phyloP scores from a whole-genome alignment of 2,797 vertebrate genomes.

The Ataeniobius toweri region DNA sequence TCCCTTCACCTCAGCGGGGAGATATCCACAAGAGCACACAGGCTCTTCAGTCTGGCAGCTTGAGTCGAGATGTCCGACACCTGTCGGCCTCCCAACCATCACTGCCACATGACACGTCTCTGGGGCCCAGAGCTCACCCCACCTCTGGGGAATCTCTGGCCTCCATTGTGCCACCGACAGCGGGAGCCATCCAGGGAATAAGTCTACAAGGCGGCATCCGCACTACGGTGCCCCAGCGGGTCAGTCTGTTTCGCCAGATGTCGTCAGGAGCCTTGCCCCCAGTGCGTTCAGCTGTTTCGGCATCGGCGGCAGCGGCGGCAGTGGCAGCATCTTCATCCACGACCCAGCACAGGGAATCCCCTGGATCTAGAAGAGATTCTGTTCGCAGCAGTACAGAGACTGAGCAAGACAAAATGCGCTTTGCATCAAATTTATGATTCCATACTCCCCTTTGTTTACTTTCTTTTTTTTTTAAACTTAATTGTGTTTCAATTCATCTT shows the following conservation, averaged over 20 bases:
- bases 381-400: slow-evolving; percentile 93
- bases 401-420: slow-evolving; percentile 96
- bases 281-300: slow-evolving; percentile 77
- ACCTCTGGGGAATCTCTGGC: slow-evolving; percentile 92
- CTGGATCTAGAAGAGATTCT: slow-evolving; percentile 86
- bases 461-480: slow-evolving; percentile 66
- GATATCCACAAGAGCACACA: slow-evolving; percentile 93
- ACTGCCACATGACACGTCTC: slow-evolving; percentile 91
- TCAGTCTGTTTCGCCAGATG: slow-evolving; percentile 96
- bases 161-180: slow-evolving; percentile 85
- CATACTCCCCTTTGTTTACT: slow-evolving; percentile 57
- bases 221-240: slow-evolving; percentile 88
- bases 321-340: slow-evolving; percentile 75
- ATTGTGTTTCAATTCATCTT: slow-evolving; percentile 80
- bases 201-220: slow-evolving; percentile 83
- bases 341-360: slow-evolving; percentile 86
- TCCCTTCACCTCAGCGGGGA: slow-evolving; percentile 84
- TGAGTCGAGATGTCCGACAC: slow-evolving; percentile 92
- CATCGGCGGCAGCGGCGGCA: slow-evolving; percentile 68
- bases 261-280: slow-evolving; percentile 95
- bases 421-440: slow-evolving; percentile 98
- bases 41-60: slow-evolving; percentile 90
- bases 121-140: slow-evolving; percentile 88
- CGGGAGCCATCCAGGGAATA: slow-evolving; percentile 78
- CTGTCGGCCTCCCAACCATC: slow-evolving; percentile 97